A percentile compares a stretch with the other conserved stretches of the same genome.
These are phyloP conservation scores for Rana temporaria DNA, from an alignment of 2,113 vertebrate genomes.

Conservation along the genomic window DNA sequence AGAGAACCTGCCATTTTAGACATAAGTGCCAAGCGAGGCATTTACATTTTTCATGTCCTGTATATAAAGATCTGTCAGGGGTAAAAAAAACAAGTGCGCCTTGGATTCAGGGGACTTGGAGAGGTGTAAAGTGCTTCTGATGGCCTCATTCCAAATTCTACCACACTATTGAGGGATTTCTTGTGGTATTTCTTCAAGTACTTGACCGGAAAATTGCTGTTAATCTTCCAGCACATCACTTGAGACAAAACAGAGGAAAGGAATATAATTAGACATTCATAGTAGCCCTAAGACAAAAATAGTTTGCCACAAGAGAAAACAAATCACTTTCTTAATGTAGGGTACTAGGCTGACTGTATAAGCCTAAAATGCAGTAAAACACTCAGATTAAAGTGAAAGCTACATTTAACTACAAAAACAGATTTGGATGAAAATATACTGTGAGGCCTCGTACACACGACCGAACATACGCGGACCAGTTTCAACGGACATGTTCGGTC, in stretches of 20 bases:
- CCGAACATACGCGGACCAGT: too few relatives aligned
- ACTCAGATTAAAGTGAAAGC: too few relatives aligned
- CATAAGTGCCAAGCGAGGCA: conserved; percentile 18
- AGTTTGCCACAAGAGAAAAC: background rate
- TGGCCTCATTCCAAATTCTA: background rate
- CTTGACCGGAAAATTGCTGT: background rate
- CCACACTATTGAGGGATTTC: background rate
- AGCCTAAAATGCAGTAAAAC: too few relatives aligned
- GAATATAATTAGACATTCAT: background rate
- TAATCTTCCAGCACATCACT: background rate
- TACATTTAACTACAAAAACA: too few relatives aligned
- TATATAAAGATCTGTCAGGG: background rate
- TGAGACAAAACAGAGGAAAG: background rate
- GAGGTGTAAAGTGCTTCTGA: background rate
- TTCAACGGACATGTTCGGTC: too few relatives aligned
- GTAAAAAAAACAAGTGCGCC: background rate
- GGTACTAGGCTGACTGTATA: background rate
- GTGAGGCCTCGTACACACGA: too few relatives aligned
- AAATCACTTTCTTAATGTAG: background rate
- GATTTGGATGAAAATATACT: too few relatives aligned
- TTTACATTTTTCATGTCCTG: conserved; percentile 8
- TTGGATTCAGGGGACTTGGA: background rate
- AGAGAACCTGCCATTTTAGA: conserved; percentile 24
- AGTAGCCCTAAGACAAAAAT: background rate
- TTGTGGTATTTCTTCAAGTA: background rate